Evolutionary conservation across 2,113 vertebrate genomes (phyloP), one percentile per base, ranked within the genome.

Genomic region (Silurus meridionalis): DNA sequence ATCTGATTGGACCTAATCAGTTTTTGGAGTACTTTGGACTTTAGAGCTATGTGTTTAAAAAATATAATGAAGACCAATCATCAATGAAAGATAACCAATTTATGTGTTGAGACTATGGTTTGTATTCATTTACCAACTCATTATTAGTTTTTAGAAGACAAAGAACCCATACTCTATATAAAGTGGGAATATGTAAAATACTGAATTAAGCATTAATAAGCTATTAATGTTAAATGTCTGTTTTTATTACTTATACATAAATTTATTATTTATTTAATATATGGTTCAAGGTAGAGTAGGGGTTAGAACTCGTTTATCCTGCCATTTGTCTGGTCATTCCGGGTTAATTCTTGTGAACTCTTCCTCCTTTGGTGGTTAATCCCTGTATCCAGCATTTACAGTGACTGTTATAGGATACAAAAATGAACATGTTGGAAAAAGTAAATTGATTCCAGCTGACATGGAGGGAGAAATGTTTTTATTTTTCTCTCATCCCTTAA

Each of bases 391-490:
- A 55, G 46, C 5, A 4, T 69, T 71, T 28, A 77, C 0, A 10
- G 3, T 69, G 37, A 72, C 25, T 37, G 21, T 28, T 61, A 1
- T 58, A 80, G 46, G 8, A 81, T 63, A 52, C 21, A 14, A 17
- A n/a, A 64, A 77, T 25, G n/a, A 71, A 28, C 15, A n/a, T 25
- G 28, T 19, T 28, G 23, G 23, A 28, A n/a, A 25, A 77, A 53
- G 67, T 48, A 74, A 53, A 77, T 63, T 61, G 57, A 84, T 84
- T 84, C 37, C 55, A 75, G 46, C 69, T 75, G 57, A 72, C 55
- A 53, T 57, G 6, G 64, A 50, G 25, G 13, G n/a, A n/a, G 19
- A 74, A 75, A 23, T 0, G 10, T 72, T 48, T 37, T 67, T 72
- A 37, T 37, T 75, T 75, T n/a, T 17, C 21, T 82, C 14, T 55